Percentiles rank a stretch among this genome's conserved stretches.
Conservation (phyloP, 1,140 invertebrate species). For the Bombus waltoni region DNA sequence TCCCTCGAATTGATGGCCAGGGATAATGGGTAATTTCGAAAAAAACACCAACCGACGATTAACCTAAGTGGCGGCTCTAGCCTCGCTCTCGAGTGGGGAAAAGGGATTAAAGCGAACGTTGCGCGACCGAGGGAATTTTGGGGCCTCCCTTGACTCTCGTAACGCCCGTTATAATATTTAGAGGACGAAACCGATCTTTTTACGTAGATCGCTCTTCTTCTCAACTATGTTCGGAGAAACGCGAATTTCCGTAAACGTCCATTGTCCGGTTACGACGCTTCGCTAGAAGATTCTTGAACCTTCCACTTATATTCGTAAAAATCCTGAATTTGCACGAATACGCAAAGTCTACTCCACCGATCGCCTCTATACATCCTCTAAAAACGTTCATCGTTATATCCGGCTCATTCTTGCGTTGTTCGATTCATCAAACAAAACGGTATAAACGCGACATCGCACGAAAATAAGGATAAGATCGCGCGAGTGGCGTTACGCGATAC, state of each 20-base stretch:
- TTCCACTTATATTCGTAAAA: too few relatives aligned
- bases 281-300: too few relatives aligned
- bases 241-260: too few relatives aligned
- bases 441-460: not conserved
- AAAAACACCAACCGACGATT: constrained; percentile 57
- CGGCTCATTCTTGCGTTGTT: not conserved
- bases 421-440: not conserved
- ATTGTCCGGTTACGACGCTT: too few relatives aligned
- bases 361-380: not conserved
- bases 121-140: not conserved
- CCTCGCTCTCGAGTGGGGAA: not conserved
- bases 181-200: too few relatives aligned
- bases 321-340: fast-evolving
- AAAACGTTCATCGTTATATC: too few relatives aligned
- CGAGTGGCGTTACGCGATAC: too few relatives aligned
- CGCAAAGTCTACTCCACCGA: not conserved
- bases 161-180: too few relatives aligned
- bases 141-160: not conserved
- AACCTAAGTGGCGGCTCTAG: constrained; percentile 26
- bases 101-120: not conserved
- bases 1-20: constrained; percentile 69
- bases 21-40: constrained; percentile 71
- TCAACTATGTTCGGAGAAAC: too few relatives aligned
- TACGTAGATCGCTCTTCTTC: too few relatives aligned
- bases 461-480: not conserved